Evolutionary conservation across 1,140 invertebrate species (phyloP), one percentile per base, ranked within the genome.

Genomic region (Drosophila auraria): DNA sequence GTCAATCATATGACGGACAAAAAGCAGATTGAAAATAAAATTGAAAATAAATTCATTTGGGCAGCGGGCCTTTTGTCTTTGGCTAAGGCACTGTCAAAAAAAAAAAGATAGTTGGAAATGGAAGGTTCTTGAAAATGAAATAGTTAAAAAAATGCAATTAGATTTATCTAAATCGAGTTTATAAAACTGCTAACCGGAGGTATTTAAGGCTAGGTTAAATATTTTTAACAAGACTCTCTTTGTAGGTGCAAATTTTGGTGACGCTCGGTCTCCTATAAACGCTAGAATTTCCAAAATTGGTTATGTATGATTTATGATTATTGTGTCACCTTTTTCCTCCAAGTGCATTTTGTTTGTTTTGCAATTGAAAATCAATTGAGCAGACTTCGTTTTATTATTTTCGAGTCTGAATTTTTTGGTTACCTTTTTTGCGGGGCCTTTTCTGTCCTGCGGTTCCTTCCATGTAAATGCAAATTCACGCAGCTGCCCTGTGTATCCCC

Each of bases 381-480:
- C 68, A 73, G 38, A 72, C 33, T 61, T 72, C 30, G 27, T 17
- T 49, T 49, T 72, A 38, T 54, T 72, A 23, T 72, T 60, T 51
- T 23, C 14, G 20, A 27, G 47, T n/a, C 54, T 72, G 65, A 40
- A 68, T 68, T 64, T 69, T 54, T 69, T 36, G 63, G 63, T 14
- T 47, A 68, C 38, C 63, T 54, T 71, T 70, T 71, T 71, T 7
- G 12, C 36, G 15, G n/a, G 68, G 56, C 42, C 59, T 75, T 64
- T 63, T 14, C 51, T 57, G 69, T 61, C 69, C 57, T 74, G 60
- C 25, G 58, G 50, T 75, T 75, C 50, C 69, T 61, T 49, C 49
- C 57, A 74, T 74, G 71, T 74, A 74, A 74, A 74, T 73, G 71
- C 71, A 74, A 74, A 74, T 74, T 74, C 68, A 73, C 70, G 69